A percentile compares a stretch with the other conserved stretches of the same genome.
Conservation (phyloP, 2,888 invertebrate species). For the Drosophila mimetica region DNA sequence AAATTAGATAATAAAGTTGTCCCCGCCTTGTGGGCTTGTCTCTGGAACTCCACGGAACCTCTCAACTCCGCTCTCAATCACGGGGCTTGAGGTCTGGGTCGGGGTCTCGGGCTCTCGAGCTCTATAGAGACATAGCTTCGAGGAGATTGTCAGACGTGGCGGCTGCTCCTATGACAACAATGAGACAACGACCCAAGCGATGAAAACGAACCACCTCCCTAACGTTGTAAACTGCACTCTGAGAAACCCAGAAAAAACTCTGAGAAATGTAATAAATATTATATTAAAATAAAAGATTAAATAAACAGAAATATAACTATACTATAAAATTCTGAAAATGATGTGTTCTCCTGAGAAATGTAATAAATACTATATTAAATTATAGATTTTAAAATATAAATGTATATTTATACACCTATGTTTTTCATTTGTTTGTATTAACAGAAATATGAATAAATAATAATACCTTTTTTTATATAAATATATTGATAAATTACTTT, state of each 20-base stretch:
- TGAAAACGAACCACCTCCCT: background rate
- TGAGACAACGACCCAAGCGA: conserved; percentile 31
- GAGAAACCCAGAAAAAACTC: background rate
- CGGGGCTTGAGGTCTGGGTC: conserved; percentile 32
- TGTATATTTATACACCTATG: no score
- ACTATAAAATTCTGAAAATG: no score
- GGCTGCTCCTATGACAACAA: conserved; percentile 61
- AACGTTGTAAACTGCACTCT: background rate
- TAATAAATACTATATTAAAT: no score
- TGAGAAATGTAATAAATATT: no score
- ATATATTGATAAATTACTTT: no score
- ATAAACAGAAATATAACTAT: background rate
- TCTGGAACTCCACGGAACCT: conserved; percentile 25
- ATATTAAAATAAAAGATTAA: background rate
- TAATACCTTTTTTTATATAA: no score
- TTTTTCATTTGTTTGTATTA: no score
- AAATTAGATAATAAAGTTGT: conserved; percentile 79
- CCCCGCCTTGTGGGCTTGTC: conserved; percentile 59
- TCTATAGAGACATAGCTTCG: background rate
- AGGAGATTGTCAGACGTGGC: conserved; percentile 38
- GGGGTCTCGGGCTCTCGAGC: conserved; percentile 20
- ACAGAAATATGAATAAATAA: no score
- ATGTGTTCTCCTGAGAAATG: no score
- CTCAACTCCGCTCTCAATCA: conserved; percentile 5
- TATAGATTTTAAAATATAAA: no score